These are phyloP conservation scores for Callopanchax toddi DNA, from an alignment of 2,113 vertebrate species.

Conservation along the genomic window DNA sequence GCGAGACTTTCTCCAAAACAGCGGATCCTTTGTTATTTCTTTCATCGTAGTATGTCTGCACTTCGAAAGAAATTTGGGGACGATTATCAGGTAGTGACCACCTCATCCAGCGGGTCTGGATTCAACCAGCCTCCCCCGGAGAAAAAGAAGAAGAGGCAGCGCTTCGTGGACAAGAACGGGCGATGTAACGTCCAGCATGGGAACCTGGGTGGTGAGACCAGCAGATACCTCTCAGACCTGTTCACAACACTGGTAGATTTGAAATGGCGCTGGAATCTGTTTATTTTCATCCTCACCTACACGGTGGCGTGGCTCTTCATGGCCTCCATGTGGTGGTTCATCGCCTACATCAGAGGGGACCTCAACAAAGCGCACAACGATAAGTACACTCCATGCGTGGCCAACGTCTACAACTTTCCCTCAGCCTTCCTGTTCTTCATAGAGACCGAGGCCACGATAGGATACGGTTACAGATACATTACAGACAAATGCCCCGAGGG, in stretches of 20 bases:
- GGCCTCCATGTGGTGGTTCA: slow-evolving; percentile 99
- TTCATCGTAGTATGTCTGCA: slow-evolving; percentile 94
- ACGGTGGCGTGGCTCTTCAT: slow-evolving; percentile 99
- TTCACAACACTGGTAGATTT: slow-evolving; percentile 98
- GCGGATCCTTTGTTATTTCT: slow-evolving; percentile 60
- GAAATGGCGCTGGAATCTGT: slow-evolving; percentile 99
- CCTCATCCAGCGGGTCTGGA: slow-evolving; percentile 91
- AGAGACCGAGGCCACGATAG: slow-evolving; percentile 98
- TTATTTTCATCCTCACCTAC: slow-evolving; percentile 98
- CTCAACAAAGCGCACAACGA: slow-evolving; percentile 91
- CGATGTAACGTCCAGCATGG: slow-evolving; percentile 99
- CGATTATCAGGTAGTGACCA: slow-evolving; percentile 98
- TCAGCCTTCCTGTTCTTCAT: slow-evolving; percentile 99
- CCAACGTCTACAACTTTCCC: slow-evolving; percentile 98
- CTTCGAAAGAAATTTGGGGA: slow-evolving; percentile 98
- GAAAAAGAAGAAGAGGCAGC: slow-evolving; percentile 93
- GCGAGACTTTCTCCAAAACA: slow-evolving; percentile 48
- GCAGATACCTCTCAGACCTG: slow-evolving; percentile 97
- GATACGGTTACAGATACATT: slow-evolving; percentile 97
- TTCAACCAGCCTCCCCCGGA: slow-evolving; percentile 86
- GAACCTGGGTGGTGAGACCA: slow-evolving; percentile 96
- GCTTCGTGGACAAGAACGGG: slow-evolving; percentile 99
- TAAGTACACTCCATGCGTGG: slow-evolving; percentile 96
- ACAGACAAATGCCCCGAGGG: slow-evolving; percentile 98
- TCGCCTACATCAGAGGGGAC: slow-evolving; percentile 95